phyloP scores from a whole-genome alignment of 2,113 vertebrate genomes.

The Neolamprologus fasciatus region DNA sequence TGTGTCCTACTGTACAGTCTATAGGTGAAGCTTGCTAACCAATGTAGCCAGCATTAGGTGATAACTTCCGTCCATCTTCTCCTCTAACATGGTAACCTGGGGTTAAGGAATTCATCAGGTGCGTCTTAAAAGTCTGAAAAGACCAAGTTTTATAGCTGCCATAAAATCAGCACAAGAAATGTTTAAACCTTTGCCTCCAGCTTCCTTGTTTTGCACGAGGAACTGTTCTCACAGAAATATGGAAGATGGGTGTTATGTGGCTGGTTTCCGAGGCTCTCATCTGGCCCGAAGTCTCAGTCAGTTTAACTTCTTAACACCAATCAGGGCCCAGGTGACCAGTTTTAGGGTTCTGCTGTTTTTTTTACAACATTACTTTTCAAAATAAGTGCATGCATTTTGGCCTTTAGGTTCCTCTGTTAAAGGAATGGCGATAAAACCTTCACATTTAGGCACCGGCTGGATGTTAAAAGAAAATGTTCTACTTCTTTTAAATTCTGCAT shows the following conservation, averaged over 20 bases:
- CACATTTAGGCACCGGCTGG: not conserved
- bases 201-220: not conserved
- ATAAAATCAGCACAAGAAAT: not conserved
- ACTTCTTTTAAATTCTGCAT: not conserved
- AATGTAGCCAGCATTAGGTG: not conserved
- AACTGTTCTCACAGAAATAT: not conserved
- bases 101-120: not conserved
- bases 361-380: not conserved
- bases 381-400: not conserved
- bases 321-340: not conserved
- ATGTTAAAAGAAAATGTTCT: not conserved
- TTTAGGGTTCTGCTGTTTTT: not conserved
- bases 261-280: not conserved
- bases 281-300: not conserved
- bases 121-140: not conserved
- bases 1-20: not conserved
- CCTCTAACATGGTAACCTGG: not conserved
- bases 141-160: not conserved
- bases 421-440: not conserved
- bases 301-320: not conserved
- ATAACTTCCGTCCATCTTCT: not conserved
- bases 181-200: not conserved
- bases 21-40: not conserved
- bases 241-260: not conserved
- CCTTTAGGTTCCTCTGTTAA: not conserved